phyloP scores from a whole-genome alignment of 2,113 vertebrate species.

The Cyprinodon variegatus region DNA sequence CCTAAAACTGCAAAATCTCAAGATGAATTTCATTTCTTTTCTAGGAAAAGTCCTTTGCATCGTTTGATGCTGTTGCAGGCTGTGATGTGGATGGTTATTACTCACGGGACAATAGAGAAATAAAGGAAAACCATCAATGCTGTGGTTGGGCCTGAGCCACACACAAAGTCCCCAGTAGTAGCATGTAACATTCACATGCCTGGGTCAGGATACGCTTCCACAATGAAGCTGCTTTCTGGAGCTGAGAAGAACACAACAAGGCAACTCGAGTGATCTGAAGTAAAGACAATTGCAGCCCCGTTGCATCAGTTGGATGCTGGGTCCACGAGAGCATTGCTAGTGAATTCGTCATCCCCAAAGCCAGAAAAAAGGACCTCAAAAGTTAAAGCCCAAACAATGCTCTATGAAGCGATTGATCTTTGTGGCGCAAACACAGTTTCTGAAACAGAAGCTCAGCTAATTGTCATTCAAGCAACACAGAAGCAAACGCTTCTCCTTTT shows the following conservation, averaged over 20 bases:
- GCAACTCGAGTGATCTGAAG: conserved; percentile 60
- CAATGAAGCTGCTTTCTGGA: conserved; percentile 34
- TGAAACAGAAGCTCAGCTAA: conserved; percentile 37
- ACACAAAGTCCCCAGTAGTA: conserved; percentile 42
- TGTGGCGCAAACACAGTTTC: conserved; percentile 45
- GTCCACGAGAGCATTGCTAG: conserved; percentile 64
- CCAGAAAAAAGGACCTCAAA: conserved; percentile 70
- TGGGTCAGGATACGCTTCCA: conserved; percentile 41
- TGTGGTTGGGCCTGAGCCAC: conserved; percentile 27
- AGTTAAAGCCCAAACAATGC: conserved; percentile 72
- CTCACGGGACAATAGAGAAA: conserved; percentile 26
- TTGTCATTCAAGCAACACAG: conserved; percentile 52
- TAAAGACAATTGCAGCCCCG: conserved; percentile 70
- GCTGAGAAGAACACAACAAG: conserved; percentile 32
- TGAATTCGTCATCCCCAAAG: conserved; percentile 75
- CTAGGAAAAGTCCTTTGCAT: conserved; percentile 20
- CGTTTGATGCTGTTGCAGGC: conserved; percentile 24
- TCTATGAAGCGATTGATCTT: conserved; percentile 70
- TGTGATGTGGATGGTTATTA: conserved; percentile 40
- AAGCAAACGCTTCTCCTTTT: conserved; percentile 31
- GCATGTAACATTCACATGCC: conserved; percentile 63
- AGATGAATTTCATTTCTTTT: conserved; percentile 24
- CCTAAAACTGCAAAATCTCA: conserved; percentile 15
- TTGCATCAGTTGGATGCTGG: conserved; percentile 73
- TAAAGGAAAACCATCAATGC: conserved; percentile 20